phyloP scores from a whole-genome alignment of 2,113 vertebrate species.

The Zosterops pallidus region DNA sequence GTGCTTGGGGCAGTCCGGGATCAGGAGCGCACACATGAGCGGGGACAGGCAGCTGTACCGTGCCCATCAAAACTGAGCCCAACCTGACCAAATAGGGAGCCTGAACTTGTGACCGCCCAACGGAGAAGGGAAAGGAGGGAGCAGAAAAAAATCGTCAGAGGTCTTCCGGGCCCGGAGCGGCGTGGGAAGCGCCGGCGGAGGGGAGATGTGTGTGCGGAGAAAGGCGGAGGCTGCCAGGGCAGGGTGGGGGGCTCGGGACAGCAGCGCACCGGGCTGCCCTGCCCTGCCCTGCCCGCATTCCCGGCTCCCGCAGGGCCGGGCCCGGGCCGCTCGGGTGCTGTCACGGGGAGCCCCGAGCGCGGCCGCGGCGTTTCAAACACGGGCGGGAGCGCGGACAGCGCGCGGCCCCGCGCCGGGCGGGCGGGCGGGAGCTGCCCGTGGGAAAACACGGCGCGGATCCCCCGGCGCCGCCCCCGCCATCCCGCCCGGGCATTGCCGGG shows the following conservation, averaged over 20 bases:
- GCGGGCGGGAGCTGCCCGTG: neutral
- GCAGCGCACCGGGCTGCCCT: neutral
- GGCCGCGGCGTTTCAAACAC: slow-evolving; percentile 70
- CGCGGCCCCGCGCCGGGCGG: neutral
- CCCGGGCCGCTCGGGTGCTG: slow-evolving; percentile 11
- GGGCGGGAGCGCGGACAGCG: slow-evolving; percentile 64
- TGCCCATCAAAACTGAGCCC: neutral
- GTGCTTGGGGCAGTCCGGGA: neutral
- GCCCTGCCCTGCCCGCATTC: neutral
- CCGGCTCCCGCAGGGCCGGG: neutral
- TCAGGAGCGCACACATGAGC: neutral
- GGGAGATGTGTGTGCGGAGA: no score
- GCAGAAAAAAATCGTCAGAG: neutral
- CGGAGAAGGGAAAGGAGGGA: neutral
- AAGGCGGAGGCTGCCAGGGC: neutral
- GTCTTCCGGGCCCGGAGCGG: neutral
- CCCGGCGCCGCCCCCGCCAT: neutral
- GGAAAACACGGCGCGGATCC: slow-evolving; percentile 74
- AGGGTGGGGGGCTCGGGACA: no score
- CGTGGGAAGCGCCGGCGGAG: no score
- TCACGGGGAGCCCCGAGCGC: slow-evolving; percentile 2
- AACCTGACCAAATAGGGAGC: neutral
- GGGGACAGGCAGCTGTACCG: neutral
- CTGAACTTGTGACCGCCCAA: neutral
- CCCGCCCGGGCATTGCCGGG: neutral